These are phyloP conservation scores for Ochotona princeps DNA, from an alignment of 2,113 vertebrate genomes.

Conservation along the genomic window DNA sequence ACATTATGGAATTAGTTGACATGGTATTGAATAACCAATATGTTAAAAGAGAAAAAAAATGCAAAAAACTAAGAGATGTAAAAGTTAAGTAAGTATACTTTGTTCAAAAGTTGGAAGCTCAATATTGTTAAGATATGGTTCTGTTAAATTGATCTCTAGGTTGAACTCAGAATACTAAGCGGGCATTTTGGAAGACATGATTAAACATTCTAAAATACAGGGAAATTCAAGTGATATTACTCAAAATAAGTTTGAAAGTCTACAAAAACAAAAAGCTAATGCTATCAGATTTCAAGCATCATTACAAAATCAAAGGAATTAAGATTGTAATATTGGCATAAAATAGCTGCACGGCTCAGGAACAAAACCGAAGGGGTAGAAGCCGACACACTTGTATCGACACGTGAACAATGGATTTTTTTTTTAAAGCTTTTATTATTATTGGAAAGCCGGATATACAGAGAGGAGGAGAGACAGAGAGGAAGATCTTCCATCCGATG, in stretches of 20 bases:
- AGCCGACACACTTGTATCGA: no score
- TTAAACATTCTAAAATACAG: neutral
- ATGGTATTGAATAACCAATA: no score
- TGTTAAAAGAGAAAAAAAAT: no score
- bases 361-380: neutral
- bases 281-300: neutral
- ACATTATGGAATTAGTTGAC: no score
- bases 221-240: neutral
- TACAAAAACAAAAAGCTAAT: neutral
- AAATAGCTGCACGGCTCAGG: neutral
- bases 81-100: neutral
- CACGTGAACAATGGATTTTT: no score
- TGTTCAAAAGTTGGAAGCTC: neutral
- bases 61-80: neutral
- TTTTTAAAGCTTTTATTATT: no score
- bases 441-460: no score
- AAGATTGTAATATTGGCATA: neutral
- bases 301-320: neutral
- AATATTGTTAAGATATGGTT: neutral
- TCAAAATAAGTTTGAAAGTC: conserved; percentile 21
- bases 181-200: neutral
- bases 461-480: no score
- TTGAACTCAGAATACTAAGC: conserved; percentile 1
- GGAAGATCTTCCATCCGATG: no score
- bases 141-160: neutral